Base-by-base conservation (phyloP, 2,113 vertebrate species). In the Lethenteron camtschaticum region DNA sequence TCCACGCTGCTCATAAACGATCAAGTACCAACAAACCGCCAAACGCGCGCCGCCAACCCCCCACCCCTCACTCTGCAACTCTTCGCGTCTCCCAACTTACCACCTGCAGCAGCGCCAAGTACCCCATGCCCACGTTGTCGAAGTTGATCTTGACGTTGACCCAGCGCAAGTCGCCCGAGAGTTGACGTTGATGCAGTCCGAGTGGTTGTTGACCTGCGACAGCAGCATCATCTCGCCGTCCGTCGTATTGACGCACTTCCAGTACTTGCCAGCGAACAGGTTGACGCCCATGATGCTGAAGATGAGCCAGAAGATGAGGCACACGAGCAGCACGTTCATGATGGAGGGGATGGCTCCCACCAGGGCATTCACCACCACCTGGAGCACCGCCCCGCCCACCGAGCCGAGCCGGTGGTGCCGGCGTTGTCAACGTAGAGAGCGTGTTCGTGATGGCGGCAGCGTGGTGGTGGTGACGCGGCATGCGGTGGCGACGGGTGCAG, bases 271-370 rank as follows among this genome's bases (percentile, higher is more conserved):
- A 58, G 78, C 76, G 14, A 84, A 75, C 2, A 79, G 73, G 68
- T 74, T 76, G 12, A 84, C 78, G 75, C 81, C 83, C 58, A 77
- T 69, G 58, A 84, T 80, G 7, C 81, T 83, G 73, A 84, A 84
- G n/a, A 80, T 79, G 73, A 84, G 80, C 83, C 83, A 84, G 77
- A 84, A 81, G 69, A 84, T 81, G 72, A 84, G 3, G 55, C 83
- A 83, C 74, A 84, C 82, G 0, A 84, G 79, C 70, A 84, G 71
- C 57, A 84, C 81, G 0, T 84, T 84, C 72, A 82, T 10, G 73
- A 84, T 84, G 9, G 83, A 82, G 11, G 82, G 82, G 63, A 84
- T 75, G 66, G 83, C 83, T 11, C 82, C 80, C 0, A 80, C 55
- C 4, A 84, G 79, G 2, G 82, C 83, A 2, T 82, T 78, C 58